Conservation (phyloP, 1,140 invertebrate species). For the Druon quercuslanigerum region DNA sequence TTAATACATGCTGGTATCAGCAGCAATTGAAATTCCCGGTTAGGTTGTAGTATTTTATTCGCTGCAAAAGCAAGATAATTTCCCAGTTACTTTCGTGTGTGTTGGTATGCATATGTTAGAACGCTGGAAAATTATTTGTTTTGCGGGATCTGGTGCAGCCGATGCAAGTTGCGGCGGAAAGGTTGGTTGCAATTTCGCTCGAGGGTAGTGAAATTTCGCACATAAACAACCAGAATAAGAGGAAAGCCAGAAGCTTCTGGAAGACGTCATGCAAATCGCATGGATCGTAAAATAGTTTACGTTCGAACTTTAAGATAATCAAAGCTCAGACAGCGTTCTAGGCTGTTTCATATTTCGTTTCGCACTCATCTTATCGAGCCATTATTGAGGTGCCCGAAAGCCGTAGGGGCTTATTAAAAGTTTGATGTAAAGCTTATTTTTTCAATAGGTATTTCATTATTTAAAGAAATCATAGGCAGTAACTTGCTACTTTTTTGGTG, state of each 20-base stretch:
- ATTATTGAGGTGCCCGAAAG: no score
- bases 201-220: constrained; percentile 39
- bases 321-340: constrained; percentile 12
- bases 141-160: constrained; percentile 34
- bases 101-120: background rate
- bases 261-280: constrained; percentile 39
- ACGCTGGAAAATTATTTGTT: constrained; percentile 38
- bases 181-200: constrained; percentile 29
- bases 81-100: no score
- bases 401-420: no score
- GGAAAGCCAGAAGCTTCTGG: constrained; percentile 38
- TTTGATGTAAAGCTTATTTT: no score
- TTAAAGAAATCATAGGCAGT: no score
- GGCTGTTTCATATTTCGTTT: background rate
- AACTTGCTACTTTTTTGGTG: no score
- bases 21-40: no score
- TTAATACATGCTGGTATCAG: no score
- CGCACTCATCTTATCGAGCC: background rate
- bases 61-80: background rate
- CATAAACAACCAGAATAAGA: constrained; percentile 47
- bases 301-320: constrained; percentile 32
- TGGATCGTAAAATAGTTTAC: constrained; percentile 24
- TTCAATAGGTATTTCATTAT: no score
- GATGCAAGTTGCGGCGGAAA: constrained; percentile 17
- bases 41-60: no score